Percentiles rank a stretch among this genome's conserved stretches.
phyloP scores from a whole-genome alignment of 2,888 invertebrate genomes.

The Hirtodrosophila duncani region DNA sequence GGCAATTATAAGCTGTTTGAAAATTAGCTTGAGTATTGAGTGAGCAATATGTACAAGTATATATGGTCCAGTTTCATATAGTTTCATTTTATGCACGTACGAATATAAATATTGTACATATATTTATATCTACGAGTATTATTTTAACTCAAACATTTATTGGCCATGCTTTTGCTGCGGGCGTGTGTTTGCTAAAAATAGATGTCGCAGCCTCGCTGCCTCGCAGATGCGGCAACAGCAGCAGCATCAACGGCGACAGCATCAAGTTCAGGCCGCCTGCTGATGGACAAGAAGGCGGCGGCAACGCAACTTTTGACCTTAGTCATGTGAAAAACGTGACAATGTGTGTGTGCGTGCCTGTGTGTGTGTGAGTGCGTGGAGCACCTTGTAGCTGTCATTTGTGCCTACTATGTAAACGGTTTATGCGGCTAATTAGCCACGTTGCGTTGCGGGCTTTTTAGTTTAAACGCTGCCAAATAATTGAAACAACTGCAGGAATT shows the following conservation, averaged over 20 bases:
- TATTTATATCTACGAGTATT: too few species aligned
- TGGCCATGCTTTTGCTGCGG: slow-evolving; percentile 56
- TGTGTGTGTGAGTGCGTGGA: slow-evolving; percentile 3
- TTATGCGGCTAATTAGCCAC: slow-evolving; percentile 54
- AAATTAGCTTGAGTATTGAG: too few species aligned
- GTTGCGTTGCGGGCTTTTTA: slow-evolving; percentile 31
- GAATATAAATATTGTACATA: too few species aligned
- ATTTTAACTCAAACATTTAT: slow-evolving; percentile 44
- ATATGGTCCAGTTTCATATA: too few species aligned
- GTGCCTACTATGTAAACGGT: slow-evolving; percentile 31
- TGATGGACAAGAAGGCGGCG: slow-evolving; percentile 14
- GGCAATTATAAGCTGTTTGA: too few species aligned
- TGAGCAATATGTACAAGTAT: too few species aligned
- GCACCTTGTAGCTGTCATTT: slow-evolving; percentile 10
- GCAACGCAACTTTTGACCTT: slow-evolving; percentile 61
- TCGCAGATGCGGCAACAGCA: slow-evolving; percentile 12
- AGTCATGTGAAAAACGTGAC: slow-evolving; percentile 65
- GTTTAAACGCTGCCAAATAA: slow-evolving; percentile 39
- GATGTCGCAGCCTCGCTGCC: slow-evolving; percentile 48
- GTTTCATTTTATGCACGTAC: too few species aligned
- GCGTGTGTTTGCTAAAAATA: slow-evolving; percentile 58
- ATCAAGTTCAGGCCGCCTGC: slow-evolving; percentile 50
- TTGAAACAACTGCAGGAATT: slow-evolving; percentile 56
- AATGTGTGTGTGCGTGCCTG: slow-evolving; percentile 15
- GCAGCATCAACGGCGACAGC: slow-evolving; percentile 39